Evolutionary conservation across 2,797 vertebrate species (phyloP), one percentile per base, ranked within the genome.

Genomic region (Chrysocyon brachyurus): DNA sequence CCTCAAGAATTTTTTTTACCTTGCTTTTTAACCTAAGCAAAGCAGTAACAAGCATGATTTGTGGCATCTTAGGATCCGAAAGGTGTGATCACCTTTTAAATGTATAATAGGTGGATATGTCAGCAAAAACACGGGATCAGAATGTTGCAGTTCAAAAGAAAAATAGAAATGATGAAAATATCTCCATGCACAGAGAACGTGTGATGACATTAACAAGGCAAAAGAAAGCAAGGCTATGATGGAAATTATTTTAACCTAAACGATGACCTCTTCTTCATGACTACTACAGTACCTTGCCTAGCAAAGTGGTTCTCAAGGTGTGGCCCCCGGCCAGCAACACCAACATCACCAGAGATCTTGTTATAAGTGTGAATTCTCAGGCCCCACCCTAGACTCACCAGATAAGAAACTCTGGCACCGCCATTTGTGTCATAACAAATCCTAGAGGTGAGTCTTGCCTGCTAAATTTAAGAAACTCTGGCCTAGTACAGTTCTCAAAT

Each of bases 11-110:
- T 56, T 75, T 63, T 68, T 86, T 84, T 90, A 31, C 57, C 24
- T 95, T 75, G 1, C 40, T 85, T 95, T 94, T 84, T 31, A 92
- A 54, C 22, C 68, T 61, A 36, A 90, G 56, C n/a, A 97, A 94
- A 88, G 26, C 57, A 87, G 28, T 81, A 26, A 75, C 21, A 49
- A 49, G 31, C 26, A 82, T 90, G 84, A 14, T 12, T n/a, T 78
- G 52, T 33, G 81, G 4, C 36, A 84, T 52, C 46, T 90, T 64
- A 36, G 8, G n/a, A 77, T 49, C 85, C 77, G 17, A 75, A 96
- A 73, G 5, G 10, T 81, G 4, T 56, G 33, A 57, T 16, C 9
- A 40, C 46, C 15, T 75, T 52, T 77, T 36, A 52, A 94, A 31
- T 82, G 22, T 46, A 24, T 28, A 63, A 12, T 49, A 86, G 33